phyloP scores from a whole-genome alignment of 2,888 invertebrate species.

The Tetramorium bicarinatum region DNA sequence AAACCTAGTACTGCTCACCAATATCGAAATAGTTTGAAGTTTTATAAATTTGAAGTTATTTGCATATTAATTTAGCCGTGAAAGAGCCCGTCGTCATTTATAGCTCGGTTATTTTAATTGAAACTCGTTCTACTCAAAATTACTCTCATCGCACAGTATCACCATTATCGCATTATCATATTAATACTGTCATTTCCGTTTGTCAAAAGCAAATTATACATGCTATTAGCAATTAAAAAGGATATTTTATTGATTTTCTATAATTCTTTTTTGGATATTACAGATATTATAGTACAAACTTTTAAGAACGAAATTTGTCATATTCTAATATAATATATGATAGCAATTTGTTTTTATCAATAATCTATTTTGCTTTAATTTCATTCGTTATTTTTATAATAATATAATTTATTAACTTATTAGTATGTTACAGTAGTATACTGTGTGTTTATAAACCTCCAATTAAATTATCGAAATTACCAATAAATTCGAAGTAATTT shows the following conservation, averaged over 20 bases:
- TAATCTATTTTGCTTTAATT: neutral
- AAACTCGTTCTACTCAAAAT: constrained; percentile 71
- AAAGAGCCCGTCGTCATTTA: constrained; percentile 62
- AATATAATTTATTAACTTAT: neutral
- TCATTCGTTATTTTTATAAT: neutral
- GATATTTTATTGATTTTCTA: neutral
- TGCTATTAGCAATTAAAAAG: constrained; percentile 18
- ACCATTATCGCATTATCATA: constrained; percentile 67
- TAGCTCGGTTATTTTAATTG: constrained; percentile 66
- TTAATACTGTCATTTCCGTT: constrained; percentile 63
- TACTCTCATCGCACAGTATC: constrained; percentile 58
- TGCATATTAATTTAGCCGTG: constrained; percentile 59
- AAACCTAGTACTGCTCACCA: neutral
- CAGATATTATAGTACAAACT: neutral
- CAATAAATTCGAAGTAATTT: neutral
- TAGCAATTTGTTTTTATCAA: neutral
- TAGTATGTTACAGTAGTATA: neutral
- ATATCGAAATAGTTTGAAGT: constrained; percentile 21
- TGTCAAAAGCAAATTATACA: constrained; percentile 46
- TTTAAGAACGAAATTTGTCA: neutral
- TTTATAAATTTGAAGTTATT: constrained; percentile 48
- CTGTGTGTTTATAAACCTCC: neutral
- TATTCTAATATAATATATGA: neutral
- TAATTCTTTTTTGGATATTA: neutral
- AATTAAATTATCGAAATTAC: neutral